Percentiles rank a stretch among this genome's conserved stretches.
Evolutionary conservation across 2,797 vertebrate species (phyloP).

Genomic region (Steatocranus sp.): DNA sequence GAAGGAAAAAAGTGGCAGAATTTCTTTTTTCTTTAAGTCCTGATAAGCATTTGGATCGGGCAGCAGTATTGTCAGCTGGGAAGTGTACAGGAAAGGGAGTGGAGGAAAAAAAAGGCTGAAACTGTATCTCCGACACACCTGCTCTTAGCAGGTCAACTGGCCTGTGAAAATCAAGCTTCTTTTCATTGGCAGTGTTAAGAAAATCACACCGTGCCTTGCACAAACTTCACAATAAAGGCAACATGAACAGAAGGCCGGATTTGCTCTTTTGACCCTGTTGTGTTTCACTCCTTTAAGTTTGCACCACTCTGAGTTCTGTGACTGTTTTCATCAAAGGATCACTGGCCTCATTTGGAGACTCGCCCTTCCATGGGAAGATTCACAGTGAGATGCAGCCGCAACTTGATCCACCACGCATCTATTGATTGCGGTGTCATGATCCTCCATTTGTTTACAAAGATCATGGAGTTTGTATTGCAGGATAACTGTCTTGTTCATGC

Average conservation of each 20-base stretch:
- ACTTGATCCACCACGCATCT: slow-evolving; percentile 32
- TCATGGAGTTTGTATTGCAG: background rate
- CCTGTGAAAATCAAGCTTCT: slow-evolving; percentile 69
- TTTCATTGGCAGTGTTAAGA: slow-evolving; percentile 63
- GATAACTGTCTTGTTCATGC: background rate
- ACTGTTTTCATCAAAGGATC: slow-evolving; percentile 48
- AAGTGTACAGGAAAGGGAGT: slow-evolving; percentile 23
- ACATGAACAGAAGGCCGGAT: slow-evolving; percentile 63
- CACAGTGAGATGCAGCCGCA: slow-evolving; percentile 2
- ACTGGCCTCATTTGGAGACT: slow-evolving; percentile 35
- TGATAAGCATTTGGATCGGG: slow-evolving; percentile 36
- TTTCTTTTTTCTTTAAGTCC: slow-evolving; percentile 23
- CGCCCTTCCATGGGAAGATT: slow-evolving; percentile 62
- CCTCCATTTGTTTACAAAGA: background rate
- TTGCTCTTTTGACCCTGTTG: slow-evolving; percentile 65
- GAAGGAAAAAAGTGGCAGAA: background rate
- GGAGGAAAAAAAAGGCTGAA: slow-evolving; percentile 40
- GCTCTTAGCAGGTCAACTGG: slow-evolving; percentile 68
- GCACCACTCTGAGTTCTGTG: slow-evolving; percentile 25
- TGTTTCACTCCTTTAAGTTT: slow-evolving; percentile 43
- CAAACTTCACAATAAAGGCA: slow-evolving; percentile 60
- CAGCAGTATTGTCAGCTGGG: slow-evolving; percentile 48
- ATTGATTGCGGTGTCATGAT: slow-evolving; percentile 23
- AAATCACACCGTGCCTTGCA: slow-evolving; percentile 53
- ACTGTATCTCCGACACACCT: slow-evolving; percentile 79